Base-by-base conservation (phyloP, 2,113 vertebrate genomes). In the Triplophysa tibetana region DNA sequence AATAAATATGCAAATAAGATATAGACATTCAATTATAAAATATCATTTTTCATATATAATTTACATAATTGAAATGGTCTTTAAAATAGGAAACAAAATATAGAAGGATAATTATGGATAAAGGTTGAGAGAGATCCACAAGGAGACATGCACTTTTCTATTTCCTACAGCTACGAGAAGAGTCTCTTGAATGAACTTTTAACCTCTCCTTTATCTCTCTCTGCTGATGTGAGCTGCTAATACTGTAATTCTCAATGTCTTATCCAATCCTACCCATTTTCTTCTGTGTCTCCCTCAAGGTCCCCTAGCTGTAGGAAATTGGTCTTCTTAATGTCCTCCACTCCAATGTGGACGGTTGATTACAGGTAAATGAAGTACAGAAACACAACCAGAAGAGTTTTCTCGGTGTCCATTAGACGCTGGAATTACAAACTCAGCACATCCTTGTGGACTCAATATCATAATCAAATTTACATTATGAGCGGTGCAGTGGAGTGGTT, bases 121-220 rank as follows among this genome's bases (percentile, higher is more conserved):
- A 58, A 58, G 54, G 19, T 21, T 8, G 58, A 65, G 45, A 61
- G 26, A 24, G 61, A 77, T 64, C 38, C 66, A 74, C 26, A 65
- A 73, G 52, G 52, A 76, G 74, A 67, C 73, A 60, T 62, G 52
- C 73, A 56, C 54, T n/a, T n/a, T 7, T 58, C 4, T 7, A 19
- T 81, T 77, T 81, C 58, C 54, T 58, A 76, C 66, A 41, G 43
- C 66, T 41, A 63, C 11, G 58, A 4, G 17, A 78, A 41, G 68
- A 68, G 50, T 78, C 81, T 78, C 61, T 66, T 75, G 69, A 61
- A 64, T 69, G 62, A 80, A 70, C 70, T 73, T 72, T 69, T 16
- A 56, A 38, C 67, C 75, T 68, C 21, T 52, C 41, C 17, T 38
- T 19, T 33, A 43, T n/a, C 24, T 45, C n/a, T 45, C 23, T 45